Percentiles rank a stretch among this genome's conserved stretches.
phyloP scores from a whole-genome alignment of 2,797 vertebrate genomes.

The Alectoris magna region DNA sequence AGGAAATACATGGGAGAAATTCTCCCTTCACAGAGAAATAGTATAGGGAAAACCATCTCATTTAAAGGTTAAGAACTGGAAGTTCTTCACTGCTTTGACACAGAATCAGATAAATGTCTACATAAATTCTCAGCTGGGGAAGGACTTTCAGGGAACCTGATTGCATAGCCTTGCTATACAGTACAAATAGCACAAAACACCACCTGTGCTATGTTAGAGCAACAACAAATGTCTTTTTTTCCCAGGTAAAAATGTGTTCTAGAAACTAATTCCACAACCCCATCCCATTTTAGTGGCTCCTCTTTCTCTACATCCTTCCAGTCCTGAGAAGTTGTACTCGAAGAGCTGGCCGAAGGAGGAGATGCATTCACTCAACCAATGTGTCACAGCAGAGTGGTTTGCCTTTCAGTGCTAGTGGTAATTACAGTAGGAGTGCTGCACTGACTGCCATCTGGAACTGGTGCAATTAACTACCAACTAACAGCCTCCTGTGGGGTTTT shows the following conservation, averaged over 20 bases:
- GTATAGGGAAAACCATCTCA: not conserved
- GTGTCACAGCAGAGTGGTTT: not conserved
- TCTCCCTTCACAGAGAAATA: not conserved
- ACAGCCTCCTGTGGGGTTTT: not conserved
- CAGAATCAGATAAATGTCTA: not conserved
- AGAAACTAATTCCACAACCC: not conserved
- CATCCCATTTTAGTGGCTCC: not conserved
- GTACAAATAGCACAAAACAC: too few relatives aligned
- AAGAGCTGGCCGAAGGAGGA: not conserved
- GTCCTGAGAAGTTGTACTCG: not conserved
- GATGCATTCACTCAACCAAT: not conserved
- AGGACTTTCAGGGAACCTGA: not conserved
- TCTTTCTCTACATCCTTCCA: not conserved
- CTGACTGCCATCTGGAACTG: not conserved
- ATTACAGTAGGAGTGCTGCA: not conserved
- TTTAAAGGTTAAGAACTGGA: not conserved
- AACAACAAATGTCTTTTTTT: not conserved
- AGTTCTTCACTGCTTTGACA: not conserved
- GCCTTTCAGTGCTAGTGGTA: not conserved
- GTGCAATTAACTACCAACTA: not conserved
- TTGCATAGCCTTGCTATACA: rapidly evolving
- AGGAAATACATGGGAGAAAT: not conserved
- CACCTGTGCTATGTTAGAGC: not conserved
- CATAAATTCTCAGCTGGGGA: not conserved
- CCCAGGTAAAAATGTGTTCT: not conserved